Base-by-base conservation (phyloP, 1,140 invertebrate species). In the Procambarus virginalis region DNA sequence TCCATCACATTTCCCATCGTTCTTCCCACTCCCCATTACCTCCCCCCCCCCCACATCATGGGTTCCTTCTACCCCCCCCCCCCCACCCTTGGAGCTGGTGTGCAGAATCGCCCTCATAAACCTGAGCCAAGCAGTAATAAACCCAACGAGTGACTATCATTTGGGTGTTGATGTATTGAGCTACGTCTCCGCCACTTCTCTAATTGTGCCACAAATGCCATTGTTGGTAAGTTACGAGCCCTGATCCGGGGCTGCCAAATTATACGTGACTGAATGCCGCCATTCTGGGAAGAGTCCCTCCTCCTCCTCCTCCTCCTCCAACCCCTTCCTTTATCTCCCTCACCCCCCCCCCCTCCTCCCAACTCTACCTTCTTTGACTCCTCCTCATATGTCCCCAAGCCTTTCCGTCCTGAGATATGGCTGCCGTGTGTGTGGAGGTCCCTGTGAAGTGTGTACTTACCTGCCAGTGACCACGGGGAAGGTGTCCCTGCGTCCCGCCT, bases 131-230 rank as follows among this genome's bases (percentile, higher is more conserved):
- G 34, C 55, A 82, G 80, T 64, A 82, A 82, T 82, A 82, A 82
- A 68, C 51, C 17, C 68, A 60, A 9, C 60, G 58, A 82, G 80
- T 82, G 46, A 68, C 80, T 64, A 82, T 82, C 80, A 82, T 82
- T 82, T 82, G 60, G 60, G 60, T 64, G 58, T 82, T 82, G 80
- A 82, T 82, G 80, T 60, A 82, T 64, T 68, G 60, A 82, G 80
- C 12, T n/a, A 68, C 58, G 80, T 34, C 58, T 68, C 12, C 80
- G 6, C 14, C 80, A 64, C 22, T 82, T 46, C 80, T 82, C 80
- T 82, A 82, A 82, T 82, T 82, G 80, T 48, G 55, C 60, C 6
- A 45, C 55, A 68, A 82, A 64, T 82, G 80, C 80, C 80, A 82
- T 82, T 82, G 80, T 82, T 45, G 58, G 58, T 82, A 48, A 82